phyloP scores from a whole-genome alignment of 2,888 invertebrate genomes.

The Mycogona germanica region DNA sequence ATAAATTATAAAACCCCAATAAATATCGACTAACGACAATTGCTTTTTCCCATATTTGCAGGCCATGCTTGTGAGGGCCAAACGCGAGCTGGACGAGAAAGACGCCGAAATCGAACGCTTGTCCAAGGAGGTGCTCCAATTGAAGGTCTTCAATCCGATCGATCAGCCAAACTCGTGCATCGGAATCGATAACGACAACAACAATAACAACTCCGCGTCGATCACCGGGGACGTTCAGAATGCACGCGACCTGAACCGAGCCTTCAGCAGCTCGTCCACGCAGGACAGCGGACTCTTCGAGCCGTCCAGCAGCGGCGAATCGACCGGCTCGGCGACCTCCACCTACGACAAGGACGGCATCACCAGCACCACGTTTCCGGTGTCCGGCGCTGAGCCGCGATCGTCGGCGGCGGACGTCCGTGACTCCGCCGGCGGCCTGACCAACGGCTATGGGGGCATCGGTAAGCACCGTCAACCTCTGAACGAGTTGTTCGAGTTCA shows the following conservation, averaged over 20 bases:
- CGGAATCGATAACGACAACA: conserved; percentile 1
- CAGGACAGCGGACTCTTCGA: conserved; percentile 21
- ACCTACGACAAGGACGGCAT: conserved; percentile 8
- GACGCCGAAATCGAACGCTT: conserved; percentile 66
- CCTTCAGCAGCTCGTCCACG: conserved; percentile 40
- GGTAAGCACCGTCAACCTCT: too few species aligned
- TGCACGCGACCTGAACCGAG: conserved; percentile 47
- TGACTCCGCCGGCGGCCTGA: neutral
- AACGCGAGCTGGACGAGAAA: conserved; percentile 62
- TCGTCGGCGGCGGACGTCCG: neutral
- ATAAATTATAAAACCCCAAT: too few species aligned
- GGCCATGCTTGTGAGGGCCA: conserved; percentile 53
- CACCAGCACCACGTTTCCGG: conserved; percentile 4
- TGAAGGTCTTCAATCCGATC: conserved; percentile 41
- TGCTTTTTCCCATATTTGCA: conserved; percentile 15
- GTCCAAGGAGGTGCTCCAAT: conserved; percentile 65
- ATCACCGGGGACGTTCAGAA: conserved; percentile 68
- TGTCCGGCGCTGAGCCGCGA: neutral
- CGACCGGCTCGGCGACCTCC: conserved; percentile 10
- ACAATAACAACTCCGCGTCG: conserved; percentile 31
- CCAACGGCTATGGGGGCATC: too few species aligned
- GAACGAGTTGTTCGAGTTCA: too few species aligned
- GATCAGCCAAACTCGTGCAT: neutral
- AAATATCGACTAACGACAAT: too few species aligned
- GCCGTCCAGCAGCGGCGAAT: conserved; percentile 21